These are phyloP conservation scores for Ophiothrix spiculata DNA, from an alignment of 35 echinoderm and acorn worm genomes.

Conservation along the genomic window DNA sequence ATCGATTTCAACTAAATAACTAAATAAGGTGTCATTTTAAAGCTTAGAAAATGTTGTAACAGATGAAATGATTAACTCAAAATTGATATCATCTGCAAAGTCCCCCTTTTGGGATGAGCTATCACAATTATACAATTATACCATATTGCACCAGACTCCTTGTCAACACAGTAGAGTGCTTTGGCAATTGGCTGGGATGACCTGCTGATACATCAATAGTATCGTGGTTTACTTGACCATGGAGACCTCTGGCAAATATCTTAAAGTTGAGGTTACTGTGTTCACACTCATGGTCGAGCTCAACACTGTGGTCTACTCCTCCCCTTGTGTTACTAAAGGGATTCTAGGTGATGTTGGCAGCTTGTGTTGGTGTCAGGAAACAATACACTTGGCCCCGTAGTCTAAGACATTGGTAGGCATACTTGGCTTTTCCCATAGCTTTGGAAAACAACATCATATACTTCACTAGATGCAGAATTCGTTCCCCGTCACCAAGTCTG, in stretches of 20 bases:
- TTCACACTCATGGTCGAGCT: constrained; percentile 31
- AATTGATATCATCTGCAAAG: too few relatives aligned
- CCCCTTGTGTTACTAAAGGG: constrained; percentile 37
- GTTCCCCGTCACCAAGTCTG: constrained; percentile 42
- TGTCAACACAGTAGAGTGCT: too few relatives aligned
- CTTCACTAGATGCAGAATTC: constrained; percentile 36
- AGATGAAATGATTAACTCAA: too few relatives aligned
- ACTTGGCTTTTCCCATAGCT: constrained; percentile 30
- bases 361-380: constrained; percentile 13
- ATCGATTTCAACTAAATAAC: too few relatives aligned
- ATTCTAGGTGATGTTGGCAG: constrained; percentile 30
- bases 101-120: too few relatives aligned
- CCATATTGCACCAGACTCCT: too few relatives aligned
- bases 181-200: constrained; percentile 23
- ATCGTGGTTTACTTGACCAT: constrained; percentile 16
- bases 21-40: too few relatives aligned
- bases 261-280: constrained; percentile 38
- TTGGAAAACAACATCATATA: constrained; percentile 52
- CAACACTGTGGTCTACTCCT: constrained; percentile 22
- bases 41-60: too few relatives aligned
- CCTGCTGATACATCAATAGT: constrained; percentile 35
- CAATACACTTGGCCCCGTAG: constrained; percentile 35
- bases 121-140: too few relatives aligned
- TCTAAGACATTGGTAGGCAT: constrained; percentile 33
- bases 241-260: constrained; percentile 16